Percentiles rank a stretch among this genome's conserved stretches.
These are phyloP conservation scores for Argyra leucocephala DNA, from an alignment of 2,888 invertebrate species.

Conservation along the genomic window DNA sequence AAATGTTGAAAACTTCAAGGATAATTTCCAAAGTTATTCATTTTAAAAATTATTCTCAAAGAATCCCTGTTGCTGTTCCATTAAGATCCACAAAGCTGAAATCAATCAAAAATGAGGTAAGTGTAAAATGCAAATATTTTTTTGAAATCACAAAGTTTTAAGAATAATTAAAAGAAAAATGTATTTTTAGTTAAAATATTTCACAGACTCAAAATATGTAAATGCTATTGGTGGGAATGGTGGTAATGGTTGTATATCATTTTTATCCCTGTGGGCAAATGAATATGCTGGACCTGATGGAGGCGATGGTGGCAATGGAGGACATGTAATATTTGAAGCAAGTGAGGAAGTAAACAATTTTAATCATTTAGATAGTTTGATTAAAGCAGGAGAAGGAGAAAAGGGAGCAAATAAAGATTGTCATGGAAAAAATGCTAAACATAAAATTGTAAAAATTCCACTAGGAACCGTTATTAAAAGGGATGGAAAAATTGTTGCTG, in stretches of 20 bases:
- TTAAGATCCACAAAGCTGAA: not conserved
- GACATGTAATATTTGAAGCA: constrained; percentile 80
- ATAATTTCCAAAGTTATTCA: too few species aligned
- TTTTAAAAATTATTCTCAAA: not conserved
- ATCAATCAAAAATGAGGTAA: not conserved
- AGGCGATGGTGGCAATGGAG: constrained; percentile 93
- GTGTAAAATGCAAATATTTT: too few species aligned
- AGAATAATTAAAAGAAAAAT: not conserved
- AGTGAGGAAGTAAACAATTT: constrained; percentile 59
- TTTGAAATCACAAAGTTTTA: too few species aligned
- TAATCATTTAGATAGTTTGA: constrained; percentile 51
- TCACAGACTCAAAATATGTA: constrained; percentile 62
- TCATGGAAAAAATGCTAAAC: constrained; percentile 69
- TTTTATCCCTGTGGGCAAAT: constrained; percentile 70
- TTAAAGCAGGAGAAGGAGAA: constrained; percentile 60
- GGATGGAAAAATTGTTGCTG: constrained; percentile 53
- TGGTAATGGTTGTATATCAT: constrained; percentile 86
- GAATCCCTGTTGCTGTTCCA: not conserved
- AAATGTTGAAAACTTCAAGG: too few species aligned
- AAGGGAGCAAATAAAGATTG: constrained; percentile 67
- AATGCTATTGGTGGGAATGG: constrained; percentile 74
- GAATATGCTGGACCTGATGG: constrained; percentile 87
- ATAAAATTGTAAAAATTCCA: constrained; percentile 66
- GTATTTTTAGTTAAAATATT: constrained; percentile 48
- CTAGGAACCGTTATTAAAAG: constrained; percentile 66